Percentiles rank a stretch among this genome's conserved stretches.
phyloP scores from a whole-genome alignment of 2,797 vertebrate genomes.

The Steatocranus sp. region DNA sequence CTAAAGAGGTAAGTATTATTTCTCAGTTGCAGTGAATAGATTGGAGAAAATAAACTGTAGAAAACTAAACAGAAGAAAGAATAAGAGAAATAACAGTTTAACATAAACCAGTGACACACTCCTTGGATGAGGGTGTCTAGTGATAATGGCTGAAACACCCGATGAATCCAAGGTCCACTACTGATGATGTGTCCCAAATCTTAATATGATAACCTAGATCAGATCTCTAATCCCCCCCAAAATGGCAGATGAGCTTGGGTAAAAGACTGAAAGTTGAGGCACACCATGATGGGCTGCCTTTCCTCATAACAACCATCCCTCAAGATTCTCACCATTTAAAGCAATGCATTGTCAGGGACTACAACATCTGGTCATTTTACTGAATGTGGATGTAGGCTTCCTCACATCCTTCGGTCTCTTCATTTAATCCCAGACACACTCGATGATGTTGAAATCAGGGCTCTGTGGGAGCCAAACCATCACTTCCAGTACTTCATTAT shows the following conservation, averaged over 20 bases:
- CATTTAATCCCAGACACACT: background rate
- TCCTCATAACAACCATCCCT: background rate
- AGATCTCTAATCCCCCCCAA: background rate
- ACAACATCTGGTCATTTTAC: background rate
- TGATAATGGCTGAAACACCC: background rate
- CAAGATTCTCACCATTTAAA: background rate
- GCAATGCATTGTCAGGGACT: background rate
- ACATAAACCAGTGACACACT: background rate
- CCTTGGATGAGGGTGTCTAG: background rate
- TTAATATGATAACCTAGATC: too few relatives aligned
- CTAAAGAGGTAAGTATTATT: background rate
- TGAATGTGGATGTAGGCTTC: background rate
- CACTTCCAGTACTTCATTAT: background rate
- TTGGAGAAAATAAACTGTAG: background rate
- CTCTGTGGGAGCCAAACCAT: background rate
- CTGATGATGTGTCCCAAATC: background rate
- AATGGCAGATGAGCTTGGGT: background rate
- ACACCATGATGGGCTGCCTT: fast-evolving
- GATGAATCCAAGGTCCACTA: too few relatives aligned
- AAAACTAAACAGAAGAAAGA: background rate
- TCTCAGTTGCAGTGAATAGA: background rate
- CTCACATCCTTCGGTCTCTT: background rate
- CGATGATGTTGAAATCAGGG: background rate
- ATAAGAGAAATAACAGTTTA: background rate
- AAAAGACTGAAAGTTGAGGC: background rate